A percentile compares a stretch with the other conserved stretches of the same genome.
Conservation (phyloP, 2,888 invertebrate species). For the Volucella zonaria region DNA sequence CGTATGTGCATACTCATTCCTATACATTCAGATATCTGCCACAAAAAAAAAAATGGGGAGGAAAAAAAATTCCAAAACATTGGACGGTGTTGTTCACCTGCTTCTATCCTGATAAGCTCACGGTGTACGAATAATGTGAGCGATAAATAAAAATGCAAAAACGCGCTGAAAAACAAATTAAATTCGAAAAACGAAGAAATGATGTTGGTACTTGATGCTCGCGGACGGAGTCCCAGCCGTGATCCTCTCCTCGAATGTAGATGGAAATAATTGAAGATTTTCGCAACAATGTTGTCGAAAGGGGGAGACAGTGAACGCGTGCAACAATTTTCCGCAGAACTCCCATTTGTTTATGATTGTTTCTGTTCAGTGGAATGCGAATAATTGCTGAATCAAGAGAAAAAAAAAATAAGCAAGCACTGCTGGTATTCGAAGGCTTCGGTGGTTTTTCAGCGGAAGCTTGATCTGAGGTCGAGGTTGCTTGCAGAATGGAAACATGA, state of each 20-base stretch:
- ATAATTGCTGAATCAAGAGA: neutral
- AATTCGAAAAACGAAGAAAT: slow-evolving; percentile 10
- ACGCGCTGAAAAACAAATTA: neutral
- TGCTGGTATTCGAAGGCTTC: neutral
- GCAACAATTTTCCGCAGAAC: neutral
- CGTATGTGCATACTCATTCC: neutral
- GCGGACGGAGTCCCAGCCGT: slow-evolving; percentile 6
- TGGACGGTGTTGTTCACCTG: slow-evolving; percentile 20
- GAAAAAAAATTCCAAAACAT: neutral
- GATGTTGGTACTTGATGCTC: slow-evolving; percentile 6
- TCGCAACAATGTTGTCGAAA: slow-evolving; percentile 1
- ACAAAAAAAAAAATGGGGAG: neutral
- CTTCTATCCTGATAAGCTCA: neutral
- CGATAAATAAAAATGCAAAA: slow-evolving; percentile 3
- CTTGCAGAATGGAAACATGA: neutral
- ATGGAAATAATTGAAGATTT: slow-evolving; percentile 6
- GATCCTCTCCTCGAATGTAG: neutral
- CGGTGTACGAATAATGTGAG: slow-evolving; percentile 2
- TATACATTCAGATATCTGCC: neutral
- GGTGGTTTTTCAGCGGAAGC: neutral
- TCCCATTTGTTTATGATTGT: neutral
- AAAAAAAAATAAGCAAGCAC: too few species aligned
- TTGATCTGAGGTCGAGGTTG: neutral
- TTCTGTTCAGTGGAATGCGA: neutral
- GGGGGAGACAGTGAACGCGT: neutral